Percentiles rank a stretch among this genome's conserved stretches.
Evolutionary conservation across 2,888 invertebrate species (phyloP).

Genomic region (Mesochorus sp.): DNA sequence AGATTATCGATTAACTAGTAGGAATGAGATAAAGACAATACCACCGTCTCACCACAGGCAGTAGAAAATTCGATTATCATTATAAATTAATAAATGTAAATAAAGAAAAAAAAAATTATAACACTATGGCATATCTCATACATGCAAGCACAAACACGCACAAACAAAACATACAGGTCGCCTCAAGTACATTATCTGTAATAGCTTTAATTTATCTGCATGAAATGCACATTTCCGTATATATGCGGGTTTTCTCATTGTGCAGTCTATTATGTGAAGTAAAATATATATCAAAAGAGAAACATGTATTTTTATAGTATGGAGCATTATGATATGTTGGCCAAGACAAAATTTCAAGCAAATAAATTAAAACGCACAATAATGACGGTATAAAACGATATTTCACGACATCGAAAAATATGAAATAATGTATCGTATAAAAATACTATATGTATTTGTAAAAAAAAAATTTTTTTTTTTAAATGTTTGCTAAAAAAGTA

Average conservation of each 20-base stretch:
- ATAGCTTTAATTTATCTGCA: constrained; percentile 78
- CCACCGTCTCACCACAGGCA: constrained; percentile 78
- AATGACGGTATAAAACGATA: constrained; percentile 66
- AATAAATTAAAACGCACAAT: constrained; percentile 78
- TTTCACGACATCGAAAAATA: constrained; percentile 52
- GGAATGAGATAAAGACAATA: constrained; percentile 40
- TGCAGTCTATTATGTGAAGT: constrained; percentile 72
- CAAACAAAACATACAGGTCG: constrained; percentile 73
- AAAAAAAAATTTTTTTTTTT: constrained; percentile 76
- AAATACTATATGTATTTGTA: constrained; percentile 56
- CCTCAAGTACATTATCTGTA: constrained; percentile 71
- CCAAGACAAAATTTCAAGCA: constrained; percentile 71
- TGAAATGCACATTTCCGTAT: constrained; percentile 73
- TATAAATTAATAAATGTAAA: constrained; percentile 59
- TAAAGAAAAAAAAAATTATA: constrained; percentile 64
- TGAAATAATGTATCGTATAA: constrained; percentile 41
- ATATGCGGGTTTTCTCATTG: constrained; percentile 68
- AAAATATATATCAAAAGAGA: constrained; percentile 64
- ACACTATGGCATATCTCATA: constrained; percentile 79
- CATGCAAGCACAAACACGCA: constrained; percentile 81
- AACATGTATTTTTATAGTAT: constrained; percentile 22
- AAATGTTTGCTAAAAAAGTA: constrained; percentile 69
- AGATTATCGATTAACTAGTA: constrained; percentile 14
- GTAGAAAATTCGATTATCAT: constrained; percentile 57
- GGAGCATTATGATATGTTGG: constrained; percentile 28